Evolutionary conservation across 2,888 invertebrate species (phyloP), one percentile per base, ranked within the genome.

Genomic region (Drosophila quasianomalipes): DNA sequence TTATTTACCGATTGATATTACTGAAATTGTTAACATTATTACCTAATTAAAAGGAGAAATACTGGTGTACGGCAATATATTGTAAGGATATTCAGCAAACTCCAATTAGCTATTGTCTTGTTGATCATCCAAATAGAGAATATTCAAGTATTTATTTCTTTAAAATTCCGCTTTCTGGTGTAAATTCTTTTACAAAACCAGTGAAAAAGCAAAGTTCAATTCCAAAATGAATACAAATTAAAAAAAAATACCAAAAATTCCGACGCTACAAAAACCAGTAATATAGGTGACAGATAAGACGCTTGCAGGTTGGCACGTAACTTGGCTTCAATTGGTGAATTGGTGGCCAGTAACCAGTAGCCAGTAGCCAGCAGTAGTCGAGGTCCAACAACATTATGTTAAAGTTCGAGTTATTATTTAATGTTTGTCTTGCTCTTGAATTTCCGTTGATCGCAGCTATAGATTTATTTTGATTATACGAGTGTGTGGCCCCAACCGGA

Each of bases 221-320:
- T 74, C 2, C 26, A 47, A 16, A 26, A 26, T 61, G 26, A 55
- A 76, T 70, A 28, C 31, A 19, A 49, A 49, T 22, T 31, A 30
- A n/a, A 39, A 76, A 59, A 55, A 72, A 58, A 75, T 67, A 63
- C 72, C 65, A 52, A 68, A 61, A 75, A 78, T 64, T 72, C 12
- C 63, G 55, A 53, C 63, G 64, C 66, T 47, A 33, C 44, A 41
- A 59, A 55, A 71, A 67, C 64, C 52, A 68, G 60, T 68, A 62
- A 47, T 37, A 69, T 66, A 57, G 22, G 41, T 54, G 30, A 47
- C 26, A 47, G 47, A 49, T 60, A 52, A 54, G 57, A 53, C 67
- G 54, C 52, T 58, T 68, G 67, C 57, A 58, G 47, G 22, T 57
- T 51, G 71, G 64, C 85, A 85, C 83, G 85, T 85, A 79, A 53